These are phyloP conservation scores for Maniola hyperantus DNA, from an alignment of 2,888 invertebrate genomes.

Conservation along the genomic window DNA sequence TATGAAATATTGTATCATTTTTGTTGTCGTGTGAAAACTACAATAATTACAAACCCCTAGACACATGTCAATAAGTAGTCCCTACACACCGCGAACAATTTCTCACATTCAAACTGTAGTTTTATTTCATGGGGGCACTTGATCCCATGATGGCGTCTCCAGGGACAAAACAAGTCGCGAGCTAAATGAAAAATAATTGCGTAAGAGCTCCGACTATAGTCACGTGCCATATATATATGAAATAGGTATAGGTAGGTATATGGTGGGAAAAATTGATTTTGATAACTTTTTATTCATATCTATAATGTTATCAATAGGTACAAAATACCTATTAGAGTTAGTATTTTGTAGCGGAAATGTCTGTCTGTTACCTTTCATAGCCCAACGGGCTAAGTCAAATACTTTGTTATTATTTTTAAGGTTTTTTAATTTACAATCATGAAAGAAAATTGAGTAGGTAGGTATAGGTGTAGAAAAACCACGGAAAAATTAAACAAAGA, in stretches of 20 bases:
- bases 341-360: no score
- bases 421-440: no score
- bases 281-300: neutral
- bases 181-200: constrained; percentile 82
- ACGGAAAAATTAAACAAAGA: no score
- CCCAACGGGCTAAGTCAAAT: no score
- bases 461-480: no score
- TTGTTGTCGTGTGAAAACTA: constrained; percentile 55
- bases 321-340: no score
- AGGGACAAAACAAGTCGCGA: constrained; percentile 60
- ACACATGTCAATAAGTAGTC: constrained; percentile 41
- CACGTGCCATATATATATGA: constrained; percentile 11
- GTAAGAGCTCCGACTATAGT: constrained; percentile 36
- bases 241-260: neutral
- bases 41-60: constrained; percentile 65
- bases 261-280: neutral
- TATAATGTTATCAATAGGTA: no score
- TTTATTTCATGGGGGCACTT: constrained; percentile 64
- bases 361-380: no score
- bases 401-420: no score
- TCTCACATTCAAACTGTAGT: constrained; percentile 72
- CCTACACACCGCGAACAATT: constrained; percentile 59
- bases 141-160: constrained; percentile 63
- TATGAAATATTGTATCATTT: constrained; percentile 10
- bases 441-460: no score